phyloP scores from a whole-genome alignment of 2,797 vertebrate genomes.

The Coccyzus lansbergi region DNA sequence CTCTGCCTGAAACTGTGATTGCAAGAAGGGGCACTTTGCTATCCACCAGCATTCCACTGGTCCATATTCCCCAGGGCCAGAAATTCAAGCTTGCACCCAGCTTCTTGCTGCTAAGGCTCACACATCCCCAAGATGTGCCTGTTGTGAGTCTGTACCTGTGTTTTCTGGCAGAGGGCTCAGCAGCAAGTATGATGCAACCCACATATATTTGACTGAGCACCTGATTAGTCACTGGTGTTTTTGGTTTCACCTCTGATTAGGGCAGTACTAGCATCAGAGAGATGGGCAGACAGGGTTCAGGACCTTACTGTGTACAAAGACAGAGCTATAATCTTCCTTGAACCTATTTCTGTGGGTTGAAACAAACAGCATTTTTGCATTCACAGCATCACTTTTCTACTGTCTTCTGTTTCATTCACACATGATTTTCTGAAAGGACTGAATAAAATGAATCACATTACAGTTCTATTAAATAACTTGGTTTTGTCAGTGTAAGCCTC shows the following conservation, averaged over 20 bases:
- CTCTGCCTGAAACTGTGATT: background rate
- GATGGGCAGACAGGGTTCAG: background rate
- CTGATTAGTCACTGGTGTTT: background rate
- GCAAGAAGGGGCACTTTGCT: background rate
- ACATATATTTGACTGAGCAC: background rate
- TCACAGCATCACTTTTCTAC: background rate
- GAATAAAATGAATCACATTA: slow-evolving; percentile 15
- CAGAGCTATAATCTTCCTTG: background rate
- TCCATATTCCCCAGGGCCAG: background rate
- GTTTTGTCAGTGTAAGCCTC: background rate
- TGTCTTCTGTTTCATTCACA: background rate
- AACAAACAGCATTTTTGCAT: background rate
- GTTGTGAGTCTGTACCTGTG: fast-evolving
- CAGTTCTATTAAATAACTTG: background rate
- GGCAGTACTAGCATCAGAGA: background rate
- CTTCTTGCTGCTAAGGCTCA: background rate
- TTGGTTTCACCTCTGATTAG: background rate
- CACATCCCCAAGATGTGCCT: background rate
- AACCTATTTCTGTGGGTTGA: background rate
- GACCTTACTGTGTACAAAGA: background rate
- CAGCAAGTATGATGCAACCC: background rate
- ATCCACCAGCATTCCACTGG: background rate
- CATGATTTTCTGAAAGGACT: background rate
- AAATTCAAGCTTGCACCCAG: background rate
- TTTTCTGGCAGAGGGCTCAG: background rate